Conservation (phyloP, 2,797 vertebrate species). For the Chloroceryle amazona region DNA sequence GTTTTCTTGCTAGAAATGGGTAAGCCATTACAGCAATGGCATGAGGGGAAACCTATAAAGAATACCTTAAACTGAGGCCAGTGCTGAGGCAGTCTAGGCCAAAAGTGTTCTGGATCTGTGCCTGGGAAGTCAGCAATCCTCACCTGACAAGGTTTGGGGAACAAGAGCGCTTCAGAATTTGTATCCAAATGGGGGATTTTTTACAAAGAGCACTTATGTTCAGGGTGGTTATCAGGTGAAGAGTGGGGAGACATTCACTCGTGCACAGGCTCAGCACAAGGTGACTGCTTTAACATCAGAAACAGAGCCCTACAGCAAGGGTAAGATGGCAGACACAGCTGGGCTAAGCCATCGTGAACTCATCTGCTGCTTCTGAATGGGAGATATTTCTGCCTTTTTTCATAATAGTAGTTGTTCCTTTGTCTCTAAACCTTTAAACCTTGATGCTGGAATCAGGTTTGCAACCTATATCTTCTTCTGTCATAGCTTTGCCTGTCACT, state of each 20-base stretch:
- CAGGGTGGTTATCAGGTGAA: background rate
- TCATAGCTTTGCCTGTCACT: background rate
- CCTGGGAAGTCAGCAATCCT: background rate
- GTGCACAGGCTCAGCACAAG: background rate
- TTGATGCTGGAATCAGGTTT: background rate
- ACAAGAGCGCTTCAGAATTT: background rate
- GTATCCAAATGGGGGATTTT: background rate
- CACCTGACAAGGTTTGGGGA: background rate
- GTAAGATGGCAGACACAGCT: rapidly evolving
- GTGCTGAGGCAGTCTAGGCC: background rate
- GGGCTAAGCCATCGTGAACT: background rate
- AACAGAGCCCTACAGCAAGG: background rate
- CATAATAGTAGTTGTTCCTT: background rate
- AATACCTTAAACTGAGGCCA: rapidly evolving
- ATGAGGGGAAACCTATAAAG: background rate
- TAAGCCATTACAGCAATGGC: background rate
- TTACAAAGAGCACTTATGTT: background rate
- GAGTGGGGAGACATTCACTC: rapidly evolving
- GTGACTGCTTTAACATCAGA: background rate
- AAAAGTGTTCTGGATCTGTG: background rate
- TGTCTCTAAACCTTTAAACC: background rate
- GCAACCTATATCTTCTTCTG: background rate
- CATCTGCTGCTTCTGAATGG: background rate
- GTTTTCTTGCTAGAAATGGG: slow-evolving; percentile 38
- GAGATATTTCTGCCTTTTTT: background rate